phyloP scores from a whole-genome alignment of 2,888 invertebrate genomes.

The Plagodis pulveraria region DNA sequence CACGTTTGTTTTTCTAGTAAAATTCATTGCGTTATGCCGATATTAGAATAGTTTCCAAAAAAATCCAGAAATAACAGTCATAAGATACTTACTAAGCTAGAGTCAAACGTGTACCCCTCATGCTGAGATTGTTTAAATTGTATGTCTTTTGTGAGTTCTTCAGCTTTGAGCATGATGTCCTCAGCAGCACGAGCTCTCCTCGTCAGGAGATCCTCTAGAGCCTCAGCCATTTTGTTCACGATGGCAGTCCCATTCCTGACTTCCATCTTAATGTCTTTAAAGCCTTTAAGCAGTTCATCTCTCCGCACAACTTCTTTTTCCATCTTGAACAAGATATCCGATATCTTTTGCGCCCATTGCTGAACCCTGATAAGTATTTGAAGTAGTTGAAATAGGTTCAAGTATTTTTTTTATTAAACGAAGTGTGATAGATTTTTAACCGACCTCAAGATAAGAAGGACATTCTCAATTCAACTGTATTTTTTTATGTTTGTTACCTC shows the following conservation, averaged over 20 bases:
- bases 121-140: slow-evolving; percentile 38
- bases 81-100: slow-evolving; percentile 64
- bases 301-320: slow-evolving; percentile 65
- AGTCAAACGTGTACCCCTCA: slow-evolving; percentile 55
- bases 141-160: slow-evolving; percentile 53
- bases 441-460: too few relatives aligned
- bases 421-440: too few relatives aligned
- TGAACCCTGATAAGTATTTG: slow-evolving; percentile 51
- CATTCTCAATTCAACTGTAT: too few relatives aligned
- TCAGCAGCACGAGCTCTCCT: slow-evolving; percentile 64
- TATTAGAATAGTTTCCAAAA: too few relatives aligned
- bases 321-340: slow-evolving; percentile 54
- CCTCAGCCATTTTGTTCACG: slow-evolving; percentile 61
- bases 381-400: too few relatives aligned
- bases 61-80: too few relatives aligned
- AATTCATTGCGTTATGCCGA: too few relatives aligned
- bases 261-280: slow-evolving; percentile 59
- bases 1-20: too few relatives aligned
- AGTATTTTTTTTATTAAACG: too few relatives aligned
- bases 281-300: slow-evolving; percentile 59
- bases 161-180: slow-evolving; percentile 68
- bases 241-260: slow-evolving; percentile 65
- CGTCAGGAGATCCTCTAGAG: slow-evolving; percentile 59
- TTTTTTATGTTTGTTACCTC: too few relatives aligned
- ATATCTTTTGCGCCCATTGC: slow-evolving; percentile 69